Evolutionary conservation across 2,888 invertebrate genomes (phyloP), one percentile per base, ranked within the genome.

Genomic region (Oscheius sp.): DNA sequence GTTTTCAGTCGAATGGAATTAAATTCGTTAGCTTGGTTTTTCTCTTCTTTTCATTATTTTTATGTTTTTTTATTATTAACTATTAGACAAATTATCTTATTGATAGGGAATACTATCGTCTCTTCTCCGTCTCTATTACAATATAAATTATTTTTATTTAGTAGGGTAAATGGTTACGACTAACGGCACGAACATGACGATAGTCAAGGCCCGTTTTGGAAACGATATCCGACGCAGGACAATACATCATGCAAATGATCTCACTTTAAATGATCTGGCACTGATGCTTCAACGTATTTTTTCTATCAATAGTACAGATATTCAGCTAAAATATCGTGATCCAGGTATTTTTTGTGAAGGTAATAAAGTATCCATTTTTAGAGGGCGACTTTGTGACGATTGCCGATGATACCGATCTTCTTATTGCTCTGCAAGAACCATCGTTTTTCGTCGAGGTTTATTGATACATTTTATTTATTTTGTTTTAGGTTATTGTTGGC

Each of bases 311-410:
- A 67, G 63, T 20, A 63, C 66, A 9, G 67, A 70, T 20, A 56
- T 82, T 38, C 45, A 68, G 12, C 49, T 82, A 24, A 82, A 80
- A 62, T 82, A 82, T 71, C 72, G 70, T 33, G 82, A 82, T 72
- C 36, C 61, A 17, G 82, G 82, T 44, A 14, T 6, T 41, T 41
- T 41, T 41, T 6, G 14, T 3, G 4, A 4, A 17, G 8, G 38
- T 38, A 2, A 6, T 1, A 5, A 9, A 6, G 12, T n/a, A 4
- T 14, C 33, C 14, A 30, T 30, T 70, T 80, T 12, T 50, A 82
- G 82, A 81, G 20, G 78, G 77, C 1, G 82, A 82, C 62, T 70
- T 78, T 41, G 64, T 82, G 17, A 80, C 77, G 8, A 49, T 82
- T 14, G 59, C 68, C 24, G 75, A 76, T 51, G 82, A 82, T 61